Evolutionary conservation across 2,113 vertebrate genomes (phyloP).

Genomic region (Gobio gobio): DNA sequence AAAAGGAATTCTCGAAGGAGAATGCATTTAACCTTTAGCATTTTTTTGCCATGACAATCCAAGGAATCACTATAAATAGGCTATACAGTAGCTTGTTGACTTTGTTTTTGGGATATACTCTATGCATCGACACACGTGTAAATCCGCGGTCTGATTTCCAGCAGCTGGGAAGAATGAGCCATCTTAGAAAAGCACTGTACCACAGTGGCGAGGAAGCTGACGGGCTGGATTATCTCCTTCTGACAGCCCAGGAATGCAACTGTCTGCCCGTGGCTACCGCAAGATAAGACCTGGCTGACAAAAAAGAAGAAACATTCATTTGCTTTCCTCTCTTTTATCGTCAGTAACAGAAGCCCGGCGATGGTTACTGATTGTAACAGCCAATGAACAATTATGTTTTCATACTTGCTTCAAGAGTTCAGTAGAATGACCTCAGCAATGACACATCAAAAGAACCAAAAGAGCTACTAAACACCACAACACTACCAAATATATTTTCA

Average conservation of each 20-base stretch:
- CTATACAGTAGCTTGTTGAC: neutral
- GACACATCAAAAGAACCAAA: too few species aligned
- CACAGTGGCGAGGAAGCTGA: neutral
- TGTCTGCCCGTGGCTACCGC: constrained; percentile 42
- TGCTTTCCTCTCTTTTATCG: constrained; percentile 17
- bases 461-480: too few species aligned
- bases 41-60: too few species aligned
- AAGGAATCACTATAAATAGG: too few species aligned
- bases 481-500: too few species aligned
- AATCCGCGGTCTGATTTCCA: neutral
- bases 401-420: neutral
- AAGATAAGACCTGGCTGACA: constrained; percentile 46
- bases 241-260: constrained; percentile 39
- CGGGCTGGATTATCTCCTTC: constrained; percentile 48
- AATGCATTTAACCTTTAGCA: too few species aligned
- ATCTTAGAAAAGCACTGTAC: constrained; percentile 12
- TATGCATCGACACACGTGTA: neutral
- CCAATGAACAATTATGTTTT: neutral
- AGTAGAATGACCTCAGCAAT: neutral
- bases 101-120: neutral
- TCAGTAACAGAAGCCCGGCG: constrained; percentile 2
- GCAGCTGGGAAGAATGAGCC: constrained; percentile 15
- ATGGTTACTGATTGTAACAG: neutral
- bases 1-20: too few species aligned
- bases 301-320: constrained; percentile 19